Conservation (phyloP, 2,113 vertebrate species). For the Lepus americanus region DNA sequence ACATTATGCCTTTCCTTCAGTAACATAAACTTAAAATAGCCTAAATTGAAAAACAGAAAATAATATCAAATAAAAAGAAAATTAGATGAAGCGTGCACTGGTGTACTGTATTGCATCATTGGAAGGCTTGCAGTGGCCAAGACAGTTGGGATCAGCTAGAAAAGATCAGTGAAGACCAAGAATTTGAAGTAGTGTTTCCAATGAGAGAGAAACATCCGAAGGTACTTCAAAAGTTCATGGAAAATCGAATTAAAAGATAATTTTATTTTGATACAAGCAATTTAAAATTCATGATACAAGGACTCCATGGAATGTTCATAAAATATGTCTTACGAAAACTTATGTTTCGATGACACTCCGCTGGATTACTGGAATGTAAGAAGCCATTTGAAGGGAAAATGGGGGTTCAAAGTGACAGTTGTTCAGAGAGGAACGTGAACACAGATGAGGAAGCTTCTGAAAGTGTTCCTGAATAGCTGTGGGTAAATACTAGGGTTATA, state of each 20-base stretch:
- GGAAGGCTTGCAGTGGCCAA: neutral
- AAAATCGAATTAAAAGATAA: too few species aligned
- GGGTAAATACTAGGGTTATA: neutral
- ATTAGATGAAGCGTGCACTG: slow-evolving; percentile 7
- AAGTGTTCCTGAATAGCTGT: neutral
- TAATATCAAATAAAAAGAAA: slow-evolving; percentile 46
- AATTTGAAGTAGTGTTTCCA: slow-evolving; percentile 29
- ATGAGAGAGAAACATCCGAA: neutral
- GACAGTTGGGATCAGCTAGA: neutral
- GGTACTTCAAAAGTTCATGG: too few species aligned
- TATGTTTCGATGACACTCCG: neutral
- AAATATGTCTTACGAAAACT: too few species aligned
- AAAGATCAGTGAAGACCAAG: neutral
- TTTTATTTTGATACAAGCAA: too few species aligned
- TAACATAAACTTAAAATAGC: neutral
- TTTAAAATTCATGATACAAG: too few species aligned
- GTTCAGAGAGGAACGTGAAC: neutral
- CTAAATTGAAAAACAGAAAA: slow-evolving; percentile 25
- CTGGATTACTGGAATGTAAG: neutral
- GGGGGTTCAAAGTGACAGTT: neutral
- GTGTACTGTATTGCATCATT: neutral
- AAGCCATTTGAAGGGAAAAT: slow-evolving; percentile 13
- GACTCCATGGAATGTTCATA: too few species aligned
- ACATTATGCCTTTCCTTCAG: neutral
- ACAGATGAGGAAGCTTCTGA: neutral